Evolutionary conservation across 1,140 invertebrate species (phyloP).

Genomic region (Subanguina moxae): DNA sequence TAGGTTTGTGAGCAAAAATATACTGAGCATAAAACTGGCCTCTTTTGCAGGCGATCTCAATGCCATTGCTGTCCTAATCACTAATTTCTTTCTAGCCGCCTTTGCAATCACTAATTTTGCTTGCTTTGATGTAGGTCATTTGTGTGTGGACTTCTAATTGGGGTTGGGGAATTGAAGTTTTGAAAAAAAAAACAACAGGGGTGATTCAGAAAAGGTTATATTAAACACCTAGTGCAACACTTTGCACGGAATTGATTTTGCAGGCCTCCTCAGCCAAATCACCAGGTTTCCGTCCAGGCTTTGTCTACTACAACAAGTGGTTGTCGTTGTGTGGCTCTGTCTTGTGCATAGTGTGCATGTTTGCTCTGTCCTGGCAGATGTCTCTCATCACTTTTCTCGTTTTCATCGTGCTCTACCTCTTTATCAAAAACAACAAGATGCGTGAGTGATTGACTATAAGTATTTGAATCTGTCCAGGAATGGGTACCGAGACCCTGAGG

Average conservation of each 20-base stretch:
- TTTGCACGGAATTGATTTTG: no score
- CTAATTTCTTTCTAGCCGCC: conserved; percentile 90
- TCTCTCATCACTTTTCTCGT: conserved; percentile 49
- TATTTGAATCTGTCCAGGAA: neutral
- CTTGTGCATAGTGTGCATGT: conserved; percentile 77
- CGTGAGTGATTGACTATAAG: conserved; percentile 63
- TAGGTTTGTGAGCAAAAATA: conserved; percentile 33
- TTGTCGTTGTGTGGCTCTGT: conserved; percentile 80
- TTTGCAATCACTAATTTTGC: conserved; percentile 94
- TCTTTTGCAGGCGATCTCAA: conserved; percentile 66
- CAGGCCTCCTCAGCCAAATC: conserved; percentile 62
- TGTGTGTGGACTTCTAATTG: no score
- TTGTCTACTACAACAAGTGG: conserved; percentile 82
- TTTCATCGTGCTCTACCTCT: conserved; percentile 69
- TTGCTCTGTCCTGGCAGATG: conserved; percentile 69
- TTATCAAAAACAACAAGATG: conserved; percentile 83
- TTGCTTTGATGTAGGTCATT: conserved; percentile 70
- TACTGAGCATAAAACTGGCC: neutral
- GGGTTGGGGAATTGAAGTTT: no score
- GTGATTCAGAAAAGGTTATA: no score
- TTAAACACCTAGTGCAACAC: no score
- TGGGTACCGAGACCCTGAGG: conserved; percentile 1
- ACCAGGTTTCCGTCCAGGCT: conserved; percentile 64
- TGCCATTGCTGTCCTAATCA: conserved; percentile 84
- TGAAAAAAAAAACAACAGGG: no score